Conservation (phyloP, 1,140 invertebrate species). For the Adelges cooleyi region DNA sequence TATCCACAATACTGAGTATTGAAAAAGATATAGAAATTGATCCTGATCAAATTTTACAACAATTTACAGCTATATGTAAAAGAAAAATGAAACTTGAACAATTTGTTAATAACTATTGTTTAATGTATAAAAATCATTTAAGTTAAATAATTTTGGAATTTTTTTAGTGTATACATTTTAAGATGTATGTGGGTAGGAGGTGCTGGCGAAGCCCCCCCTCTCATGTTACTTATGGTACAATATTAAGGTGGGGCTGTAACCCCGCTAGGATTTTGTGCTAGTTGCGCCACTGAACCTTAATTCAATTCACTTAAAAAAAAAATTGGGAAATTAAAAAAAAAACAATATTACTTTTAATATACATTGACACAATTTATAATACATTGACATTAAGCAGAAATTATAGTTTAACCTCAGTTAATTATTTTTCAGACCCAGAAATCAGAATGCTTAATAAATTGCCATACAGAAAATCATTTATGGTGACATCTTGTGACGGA, state of each 20-base stretch:
- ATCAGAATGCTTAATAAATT: conserved; percentile 21
- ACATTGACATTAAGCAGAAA: too few relatives aligned
- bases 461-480: conserved; percentile 7
- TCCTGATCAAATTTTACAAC: neutral
- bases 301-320: too few relatives aligned
- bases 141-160: neutral
- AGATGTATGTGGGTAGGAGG: neutral
- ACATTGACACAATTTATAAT: too few relatives aligned
- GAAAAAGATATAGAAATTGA: neutral
- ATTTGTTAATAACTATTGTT: neutral
- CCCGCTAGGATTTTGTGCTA: neutral
- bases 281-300: neutral
- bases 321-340: too few relatives aligned
- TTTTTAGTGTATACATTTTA: neutral
- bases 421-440: conserved; percentile 9
- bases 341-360: too few relatives aligned
- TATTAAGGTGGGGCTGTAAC: too few relatives aligned
- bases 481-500: neutral
- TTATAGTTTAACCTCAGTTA: too few relatives aligned
- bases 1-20: neutral
- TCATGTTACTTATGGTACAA: neutral
- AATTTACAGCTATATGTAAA: neutral
- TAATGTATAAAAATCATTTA: neutral
- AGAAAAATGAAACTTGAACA: neutral
- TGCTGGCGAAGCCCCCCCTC: too few relatives aligned